phyloP scores from a whole-genome alignment of 2,888 invertebrate species.

The Tuberolachnus salignus region DNA sequence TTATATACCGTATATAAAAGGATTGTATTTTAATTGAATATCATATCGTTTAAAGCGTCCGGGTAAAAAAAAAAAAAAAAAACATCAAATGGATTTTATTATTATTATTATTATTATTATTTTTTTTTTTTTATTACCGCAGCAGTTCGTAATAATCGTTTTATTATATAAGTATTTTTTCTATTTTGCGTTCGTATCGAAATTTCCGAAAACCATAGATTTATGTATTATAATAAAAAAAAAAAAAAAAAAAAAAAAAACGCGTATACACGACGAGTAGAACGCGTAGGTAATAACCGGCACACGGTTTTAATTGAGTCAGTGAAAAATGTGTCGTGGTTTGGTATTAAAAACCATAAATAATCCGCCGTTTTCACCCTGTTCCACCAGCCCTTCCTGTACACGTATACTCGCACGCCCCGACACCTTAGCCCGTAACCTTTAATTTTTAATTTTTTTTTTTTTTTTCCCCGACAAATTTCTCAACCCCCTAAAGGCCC shows the following conservation, averaged over 20 bases:
- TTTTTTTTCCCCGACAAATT: conserved; percentile 43
- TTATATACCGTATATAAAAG: no score
- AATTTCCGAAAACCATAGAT: conserved; percentile 31
- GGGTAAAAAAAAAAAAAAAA: no score
- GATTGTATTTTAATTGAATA: no score
- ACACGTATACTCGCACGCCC: no score
- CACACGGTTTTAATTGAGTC: conserved; percentile 49
- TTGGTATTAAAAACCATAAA: conserved; percentile 55
- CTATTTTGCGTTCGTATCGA: neutral
- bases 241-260: conserved; percentile 32
- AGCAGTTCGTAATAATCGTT: neutral
- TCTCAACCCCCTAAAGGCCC: conserved; percentile 5
- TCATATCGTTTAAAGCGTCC: no score
- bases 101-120: no score
- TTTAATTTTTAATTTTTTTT: no score
- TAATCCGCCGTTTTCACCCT: conserved; percentile 39
- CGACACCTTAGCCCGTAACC: neutral
- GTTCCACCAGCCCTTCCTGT: no score
- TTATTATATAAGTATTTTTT: conserved; percentile 23
- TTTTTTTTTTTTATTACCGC: neutral
- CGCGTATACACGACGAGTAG: neutral
- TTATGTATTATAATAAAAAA: conserved; percentile 32
- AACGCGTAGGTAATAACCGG: conserved; percentile 23
- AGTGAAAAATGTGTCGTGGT: conserved; percentile 49
- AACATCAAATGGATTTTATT: no score